Conservation (phyloP, 2,888 invertebrate genomes). For the Xylophagus ater region DNA sequence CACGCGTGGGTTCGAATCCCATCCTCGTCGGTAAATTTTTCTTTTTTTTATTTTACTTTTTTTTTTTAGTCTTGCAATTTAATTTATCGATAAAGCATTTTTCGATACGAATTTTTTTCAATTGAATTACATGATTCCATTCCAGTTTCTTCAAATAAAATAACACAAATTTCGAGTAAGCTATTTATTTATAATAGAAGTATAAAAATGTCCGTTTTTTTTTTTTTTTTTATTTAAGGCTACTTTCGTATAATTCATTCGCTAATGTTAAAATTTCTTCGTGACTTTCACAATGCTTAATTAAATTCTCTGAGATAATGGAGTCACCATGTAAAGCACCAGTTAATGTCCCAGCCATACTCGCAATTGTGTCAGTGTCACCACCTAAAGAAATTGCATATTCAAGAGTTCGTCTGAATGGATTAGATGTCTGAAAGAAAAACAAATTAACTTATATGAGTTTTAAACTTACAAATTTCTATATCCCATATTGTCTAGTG, state of each 20-base stretch:
- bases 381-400: constrained; percentile 63
- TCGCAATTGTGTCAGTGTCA: constrained; percentile 66
- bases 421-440: constrained; percentile 42
- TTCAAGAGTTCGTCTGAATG: constrained; percentile 52
- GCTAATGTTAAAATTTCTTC: constrained; percentile 44
- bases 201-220: constrained; percentile 3
- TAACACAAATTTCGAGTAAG: too few species aligned
- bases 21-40: constrained; percentile 68
- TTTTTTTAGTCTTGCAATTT: too few species aligned
- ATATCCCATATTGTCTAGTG: constrained; percentile 15
- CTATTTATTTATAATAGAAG: too few species aligned
- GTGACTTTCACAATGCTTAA: constrained; percentile 49
- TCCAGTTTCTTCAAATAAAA: too few species aligned
- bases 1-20: constrained; percentile 83
- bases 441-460: constrained; percentile 9
- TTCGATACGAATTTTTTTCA: too few species aligned
- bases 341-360: constrained; percentile 59
- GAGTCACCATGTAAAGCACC: constrained; percentile 56
- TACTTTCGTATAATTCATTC: constrained; percentile 35
- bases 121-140: too few species aligned
- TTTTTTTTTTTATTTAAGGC: constrained; percentile 2
- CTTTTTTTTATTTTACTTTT: too few species aligned
- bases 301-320: constrained; percentile 40
- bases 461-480: too few species aligned
- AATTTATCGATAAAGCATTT: too few species aligned